Base-by-base conservation (phyloP, 2,113 vertebrate species). In the Oryzias javanicus region DNA sequence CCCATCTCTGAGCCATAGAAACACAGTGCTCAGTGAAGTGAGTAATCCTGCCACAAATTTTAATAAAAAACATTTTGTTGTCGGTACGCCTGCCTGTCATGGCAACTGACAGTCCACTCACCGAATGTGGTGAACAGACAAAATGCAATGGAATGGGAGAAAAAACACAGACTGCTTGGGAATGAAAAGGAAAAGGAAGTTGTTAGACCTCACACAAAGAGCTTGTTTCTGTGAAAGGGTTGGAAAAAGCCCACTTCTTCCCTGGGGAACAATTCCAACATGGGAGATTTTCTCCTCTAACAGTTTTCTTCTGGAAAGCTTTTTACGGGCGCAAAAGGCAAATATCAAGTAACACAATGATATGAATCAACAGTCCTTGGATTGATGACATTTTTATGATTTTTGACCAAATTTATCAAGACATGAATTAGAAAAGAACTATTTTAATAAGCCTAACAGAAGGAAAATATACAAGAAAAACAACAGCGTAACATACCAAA, bases 81-180 rank as follows among this genome's bases (percentile, higher is more conserved):
- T 82, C 64, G 56, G 70, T 64, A 55, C 3, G 73, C 44, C 75
- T 53, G 73, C 64, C 70, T 76, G 73, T 83, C 84, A 74, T 70
- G 66, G 74, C 55, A 71, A 75, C 74, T 84, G 81, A 83, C 74
- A 61, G 79, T 70, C 65, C 49, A 29, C 74, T 77, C 69, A 14
- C 6, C 49, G 73, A 67, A 63, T 17, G 10, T 12, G 0, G 55
- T 49, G 72, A 65, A 79, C 64, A 73, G 72, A 74, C 57, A 24
- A 79, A 74, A 68, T 64, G 78, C 68, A 73, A 72, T 55, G 82
- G 86, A 81, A 84, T 83, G 85, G 82, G 86, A 91, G 35, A 8
- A 84, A 82, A 64, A 72, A 66, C 50, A 17, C 63, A 27, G 75
- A 64, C 53, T 79, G 71, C 72, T 79, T 6, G 55, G 72, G 67